Base-by-base conservation (phyloP, 1,140 invertebrate species). In the Meteorus sp. region DNA sequence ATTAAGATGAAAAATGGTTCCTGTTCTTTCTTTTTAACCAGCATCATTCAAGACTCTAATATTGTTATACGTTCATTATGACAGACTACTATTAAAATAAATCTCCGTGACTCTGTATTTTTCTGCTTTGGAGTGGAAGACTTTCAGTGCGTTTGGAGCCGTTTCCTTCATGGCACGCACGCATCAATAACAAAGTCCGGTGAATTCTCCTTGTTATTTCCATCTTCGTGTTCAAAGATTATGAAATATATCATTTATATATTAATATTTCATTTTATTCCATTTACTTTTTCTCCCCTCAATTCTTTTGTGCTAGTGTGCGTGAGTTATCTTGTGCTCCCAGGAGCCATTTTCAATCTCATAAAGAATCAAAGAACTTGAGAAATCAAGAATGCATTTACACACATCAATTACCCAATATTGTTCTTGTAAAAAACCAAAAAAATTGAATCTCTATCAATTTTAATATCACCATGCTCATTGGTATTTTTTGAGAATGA, bases 1-100 rank as follows among this genome's bases (percentile, higher is more conserved):
- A 56, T 64, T 17, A 64, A 70, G 62, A 68, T 66, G 41, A 68
- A 75, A 60, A 60, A 74, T 56, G 45, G 33, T 50, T 50, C 47
- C 29, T 41, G 23, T 25, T 23, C 13, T 50, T 31, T 48, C 13
- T 43, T 29, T 35, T 22, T 39, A 11, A 20, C 23, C 27, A n/a
- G n/a, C n/a, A 37, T 37, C 15, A 15, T 37, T 39, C 20, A 22
- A 22, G 39, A 52, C n/a, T 15, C 15, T 7, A n/a, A 15, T 39
- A 20, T 5, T 43, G 17, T 45, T 29, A 25, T 54, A 54, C 22
- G 31, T 52, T 23, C 22, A 39, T 54, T 54, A 25, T 25, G 13
- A 41, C 33, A 15, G 35, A 54, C n/a, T 54, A 17, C 44, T 29
- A 56, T 29, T 27, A 54, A 56, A 44, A 56, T 43, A 44, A 45